A percentile compares a stretch with the other conserved stretches of the same genome.
These are phyloP conservation scores for Hypotaenidia okinawae DNA, from an alignment of 2,797 vertebrate species.

Conservation along the genomic window DNA sequence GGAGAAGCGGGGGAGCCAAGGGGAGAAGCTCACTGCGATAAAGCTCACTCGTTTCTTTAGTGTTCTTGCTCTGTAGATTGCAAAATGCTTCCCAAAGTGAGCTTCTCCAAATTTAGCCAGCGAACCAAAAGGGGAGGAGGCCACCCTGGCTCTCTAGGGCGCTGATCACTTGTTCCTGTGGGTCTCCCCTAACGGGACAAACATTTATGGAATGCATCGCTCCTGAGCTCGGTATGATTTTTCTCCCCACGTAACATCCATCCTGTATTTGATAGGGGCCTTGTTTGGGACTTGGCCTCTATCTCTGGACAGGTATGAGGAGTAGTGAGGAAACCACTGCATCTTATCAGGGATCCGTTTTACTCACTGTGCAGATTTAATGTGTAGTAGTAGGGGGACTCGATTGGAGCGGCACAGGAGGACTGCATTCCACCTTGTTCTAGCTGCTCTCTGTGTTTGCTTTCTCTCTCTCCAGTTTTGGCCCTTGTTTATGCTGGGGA, in stretches of 20 bases:
- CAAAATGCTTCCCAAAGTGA: not conserved
- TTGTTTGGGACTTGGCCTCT: not conserved
- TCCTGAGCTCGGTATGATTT: not conserved
- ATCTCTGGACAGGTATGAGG: not conserved
- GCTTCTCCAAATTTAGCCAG: not conserved
- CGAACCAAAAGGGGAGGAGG: not conserved
- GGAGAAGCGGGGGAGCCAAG: not conserved
- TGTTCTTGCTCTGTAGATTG: not conserved
- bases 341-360: not conserved
- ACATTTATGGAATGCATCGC: not conserved
- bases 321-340: not conserved
- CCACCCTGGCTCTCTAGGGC: not conserved
- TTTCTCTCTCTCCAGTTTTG: not conserved
- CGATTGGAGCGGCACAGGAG: fast-evolving
- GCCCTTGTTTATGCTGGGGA: not conserved
- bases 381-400: not conserved
- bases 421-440: not conserved
- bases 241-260: not conserved
- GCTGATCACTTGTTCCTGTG: not conserved
- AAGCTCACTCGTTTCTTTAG: not conserved
- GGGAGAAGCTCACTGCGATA: not conserved
- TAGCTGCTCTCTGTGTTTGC: not conserved
- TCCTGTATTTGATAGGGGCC: not conserved
- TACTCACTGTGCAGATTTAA: not conserved
- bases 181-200: not conserved